These are phyloP conservation scores for Scopus umbretta DNA, from an alignment of 2,113 vertebrate genomes.

Conservation along the genomic window DNA sequence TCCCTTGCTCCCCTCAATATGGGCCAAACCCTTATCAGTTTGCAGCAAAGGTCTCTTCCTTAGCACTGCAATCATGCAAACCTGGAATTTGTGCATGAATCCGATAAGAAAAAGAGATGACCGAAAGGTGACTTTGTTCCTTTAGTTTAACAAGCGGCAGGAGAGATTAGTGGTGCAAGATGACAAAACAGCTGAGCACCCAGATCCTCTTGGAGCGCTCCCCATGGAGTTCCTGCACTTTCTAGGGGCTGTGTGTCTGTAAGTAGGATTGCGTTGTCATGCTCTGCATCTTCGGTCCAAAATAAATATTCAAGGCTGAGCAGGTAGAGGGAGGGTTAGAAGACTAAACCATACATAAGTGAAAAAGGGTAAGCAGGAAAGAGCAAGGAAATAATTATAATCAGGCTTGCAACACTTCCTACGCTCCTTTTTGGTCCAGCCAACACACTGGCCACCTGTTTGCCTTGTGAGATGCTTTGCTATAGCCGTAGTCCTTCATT, in stretches of 20 bases:
- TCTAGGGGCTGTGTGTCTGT: fast-evolving
- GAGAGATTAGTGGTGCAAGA: not conserved
- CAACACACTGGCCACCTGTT: conserved; percentile 27
- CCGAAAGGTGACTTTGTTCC: not conserved
- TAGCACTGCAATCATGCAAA: not conserved
- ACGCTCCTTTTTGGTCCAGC: conserved; percentile 6
- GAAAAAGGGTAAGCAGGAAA: conserved; percentile 6
- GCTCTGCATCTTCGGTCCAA: not conserved
- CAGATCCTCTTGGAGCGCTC: not conserved
- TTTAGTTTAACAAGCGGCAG: not conserved
- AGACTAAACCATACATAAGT: not conserved
- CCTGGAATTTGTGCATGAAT: not conserved
- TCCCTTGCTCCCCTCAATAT: not conserved
- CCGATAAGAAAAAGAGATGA: not conserved
- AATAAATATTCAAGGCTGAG: not conserved
- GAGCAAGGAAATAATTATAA: conserved; percentile 36
- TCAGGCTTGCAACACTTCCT: conserved; percentile 30
- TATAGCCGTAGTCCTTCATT: not conserved
- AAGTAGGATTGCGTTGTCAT: not conserved
- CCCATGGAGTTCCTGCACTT: not conserved
- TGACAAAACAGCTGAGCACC: not conserved
- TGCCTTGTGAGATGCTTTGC: not conserved
- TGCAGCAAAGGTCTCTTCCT: not conserved
- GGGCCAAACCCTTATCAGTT: conserved; percentile 7
- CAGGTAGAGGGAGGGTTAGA: not conserved